Evolutionary conservation across 2,888 invertebrate genomes (phyloP), one percentile per base, ranked within the genome.

Genomic region (Nymphalis c-album): DNA sequence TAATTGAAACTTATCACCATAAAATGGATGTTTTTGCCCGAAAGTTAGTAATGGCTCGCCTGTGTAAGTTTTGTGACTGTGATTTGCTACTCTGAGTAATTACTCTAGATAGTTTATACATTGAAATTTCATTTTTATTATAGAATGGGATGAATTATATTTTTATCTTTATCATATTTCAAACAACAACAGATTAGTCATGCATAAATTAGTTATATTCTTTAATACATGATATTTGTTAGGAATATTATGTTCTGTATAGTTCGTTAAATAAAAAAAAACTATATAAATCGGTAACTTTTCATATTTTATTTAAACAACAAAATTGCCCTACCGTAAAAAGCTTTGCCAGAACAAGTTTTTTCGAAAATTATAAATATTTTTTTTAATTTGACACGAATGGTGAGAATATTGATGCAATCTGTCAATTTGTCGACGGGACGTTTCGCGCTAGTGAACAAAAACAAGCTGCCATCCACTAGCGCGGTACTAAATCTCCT

Each of bases 401-500:
- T 46, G 31, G 60, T 31, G 60, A 60, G 60, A 46, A 22, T 40
- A 17, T 17, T 55, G 64, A 47, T 46, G 60, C 60, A 46, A 65
- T 65, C 60, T 65, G 65, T 65, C 60, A 57, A 65, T 65, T 70
- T 17, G 65, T 60, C 55, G 59, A 70, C 64, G 61, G 64, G 70
- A 58, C 65, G 47, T 62, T 47, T 66, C 66, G 63, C 40, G 65
- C 55, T 65, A 55, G 63, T 45, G 63, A 68, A 61, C 68, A 70
- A 70, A 68, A 65, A 70, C 64, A 68, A 68, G 51, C 45, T 60
- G 51, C 64, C 7, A 47, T 47, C 46, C 60, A 35, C 17, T 60
- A 51, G 31, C 53, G 47, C 46, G 46, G 46, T 53, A 60, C 20
- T 51, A 60, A 60, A 53, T 45, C 60, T 31, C 65, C 65, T 65